Evolutionary conservation across 2,797 vertebrate genomes (phyloP).

Genomic region (Pangasius krempfi): DNA sequence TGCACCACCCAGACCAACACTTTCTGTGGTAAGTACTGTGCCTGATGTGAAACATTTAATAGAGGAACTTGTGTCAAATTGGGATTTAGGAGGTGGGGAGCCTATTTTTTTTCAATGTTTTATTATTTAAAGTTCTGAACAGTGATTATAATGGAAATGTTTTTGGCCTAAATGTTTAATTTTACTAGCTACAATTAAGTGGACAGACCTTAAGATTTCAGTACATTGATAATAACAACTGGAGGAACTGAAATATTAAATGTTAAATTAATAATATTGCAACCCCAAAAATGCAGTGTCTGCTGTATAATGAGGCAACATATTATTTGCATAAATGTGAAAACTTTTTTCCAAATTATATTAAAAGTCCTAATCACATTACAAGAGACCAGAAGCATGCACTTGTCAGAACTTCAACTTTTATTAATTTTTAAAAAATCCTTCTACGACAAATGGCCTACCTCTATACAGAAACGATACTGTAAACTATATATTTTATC

Average conservation of each 20-base stretch:
- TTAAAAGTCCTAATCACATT: background rate
- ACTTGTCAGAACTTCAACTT: background rate
- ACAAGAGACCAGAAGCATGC: background rate
- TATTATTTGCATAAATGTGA: background rate
- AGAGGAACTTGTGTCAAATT: background rate
- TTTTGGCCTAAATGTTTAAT: background rate
- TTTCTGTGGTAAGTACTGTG: constrained; percentile 80
- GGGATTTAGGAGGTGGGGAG: background rate
- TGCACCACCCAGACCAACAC: constrained; percentile 81
- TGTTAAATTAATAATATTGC: background rate
- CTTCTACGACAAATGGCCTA: background rate
- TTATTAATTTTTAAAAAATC: background rate
- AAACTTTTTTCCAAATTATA: background rate
- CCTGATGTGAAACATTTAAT: background rate
- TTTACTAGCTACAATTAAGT: background rate
- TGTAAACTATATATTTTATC: background rate
- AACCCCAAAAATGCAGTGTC: background rate
- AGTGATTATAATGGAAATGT: background rate
- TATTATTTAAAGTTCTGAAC: background rate
- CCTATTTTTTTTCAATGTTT: background rate
- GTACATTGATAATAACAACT: background rate
- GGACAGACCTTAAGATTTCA: background rate
- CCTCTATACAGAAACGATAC: background rate
- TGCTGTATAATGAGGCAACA: background rate
- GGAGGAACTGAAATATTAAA: background rate